Base-by-base conservation (phyloP, 2,113 vertebrate species). In the Excalfactoria chinensis region DNA sequence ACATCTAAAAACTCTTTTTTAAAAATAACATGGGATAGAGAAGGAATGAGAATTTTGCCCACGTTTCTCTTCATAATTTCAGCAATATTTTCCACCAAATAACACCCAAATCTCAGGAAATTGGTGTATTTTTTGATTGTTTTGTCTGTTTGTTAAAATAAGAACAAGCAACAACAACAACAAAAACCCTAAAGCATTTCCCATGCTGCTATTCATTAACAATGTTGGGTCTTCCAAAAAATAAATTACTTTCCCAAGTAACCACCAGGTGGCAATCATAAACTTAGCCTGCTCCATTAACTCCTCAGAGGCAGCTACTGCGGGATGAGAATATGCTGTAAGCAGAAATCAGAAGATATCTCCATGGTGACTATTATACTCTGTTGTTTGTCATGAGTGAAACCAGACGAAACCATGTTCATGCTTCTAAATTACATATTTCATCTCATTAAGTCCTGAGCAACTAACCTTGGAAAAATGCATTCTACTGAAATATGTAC, bases 211-310 rank as follows among this genome's bases (percentile, higher is more conserved):
- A 12, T 44, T 85, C 32, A 37, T 72, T 51, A 40, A 41, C 30
- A 70, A 67, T 6, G 25, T n/a, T 19, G 7, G 25, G 17, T 21
- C 18, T 82, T 79, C 53, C 32, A 44, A 35, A 84, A 80, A 1
- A 23, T 26, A 59, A 70, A 59, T 43, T 19, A 71, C 84, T 95
- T 94, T 92, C 93, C 67, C 40, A 55, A 84, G 37, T 74, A 83
- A 46, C 96, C 96, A 93, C 91, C 75, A 96, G 96, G 68, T 96
- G 95, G 96, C 96, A 95, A 89, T 92, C 91, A 80, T 56, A 79
- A 85, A 89, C 79, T 74, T 84, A 51, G 22, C 11, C 46, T 83
- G 64, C 46, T 71, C 32, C 26, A 5, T 63, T 56, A 51, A 1
- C 78, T 70, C 26, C n/a, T 30, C 70, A 5, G 23, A 87, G 82